Evolutionary conservation across 30 jellyfish, hydroid and myxozoan genomes (phyloP).

Genomic region (Turritopsis dohrnii): DNA sequence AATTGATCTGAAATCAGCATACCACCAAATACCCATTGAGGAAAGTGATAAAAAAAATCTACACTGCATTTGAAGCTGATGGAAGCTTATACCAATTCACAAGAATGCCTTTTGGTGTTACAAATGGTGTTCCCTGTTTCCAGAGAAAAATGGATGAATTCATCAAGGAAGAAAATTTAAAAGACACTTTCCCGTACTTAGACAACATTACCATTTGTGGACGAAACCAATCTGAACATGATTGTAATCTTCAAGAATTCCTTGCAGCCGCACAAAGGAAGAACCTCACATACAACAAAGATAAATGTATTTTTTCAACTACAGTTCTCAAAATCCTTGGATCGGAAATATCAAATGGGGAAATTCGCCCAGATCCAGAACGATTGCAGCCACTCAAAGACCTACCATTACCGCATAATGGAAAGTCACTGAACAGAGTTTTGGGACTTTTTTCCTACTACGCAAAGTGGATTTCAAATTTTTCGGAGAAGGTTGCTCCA

Average conservation of each 20-base stretch:
- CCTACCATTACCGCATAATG: no score
- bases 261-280: conserved; percentile 17
- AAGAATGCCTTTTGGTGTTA: conserved; percentile 47
- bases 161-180: conserved; percentile 26
- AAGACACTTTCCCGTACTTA: conserved; percentile 38
- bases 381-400: conserved; percentile 41
- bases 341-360: conserved; percentile 7
- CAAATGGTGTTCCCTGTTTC: conserved; percentile 47
- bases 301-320: no score
- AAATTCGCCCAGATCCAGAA: conserved; percentile 35
- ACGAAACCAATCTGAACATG: conserved; percentile 27
- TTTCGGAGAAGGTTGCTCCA: no score
- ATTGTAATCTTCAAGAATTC: conserved; percentile 10
- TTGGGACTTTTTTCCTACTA: no score
- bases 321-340: conserved; percentile 23
- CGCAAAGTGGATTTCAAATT: no score
- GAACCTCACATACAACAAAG: no score
- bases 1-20: conserved; percentile 38
- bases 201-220: conserved; percentile 52
- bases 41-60: neutral
- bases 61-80: conserved; percentile 51
- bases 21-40: conserved; percentile 34
- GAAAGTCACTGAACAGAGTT: no score
- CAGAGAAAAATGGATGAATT: conserved; percentile 28
- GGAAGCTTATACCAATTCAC: neutral